Base-by-base conservation (phyloP, 2,797 vertebrate genomes). In the Enteromius fasciolatus region DNA sequence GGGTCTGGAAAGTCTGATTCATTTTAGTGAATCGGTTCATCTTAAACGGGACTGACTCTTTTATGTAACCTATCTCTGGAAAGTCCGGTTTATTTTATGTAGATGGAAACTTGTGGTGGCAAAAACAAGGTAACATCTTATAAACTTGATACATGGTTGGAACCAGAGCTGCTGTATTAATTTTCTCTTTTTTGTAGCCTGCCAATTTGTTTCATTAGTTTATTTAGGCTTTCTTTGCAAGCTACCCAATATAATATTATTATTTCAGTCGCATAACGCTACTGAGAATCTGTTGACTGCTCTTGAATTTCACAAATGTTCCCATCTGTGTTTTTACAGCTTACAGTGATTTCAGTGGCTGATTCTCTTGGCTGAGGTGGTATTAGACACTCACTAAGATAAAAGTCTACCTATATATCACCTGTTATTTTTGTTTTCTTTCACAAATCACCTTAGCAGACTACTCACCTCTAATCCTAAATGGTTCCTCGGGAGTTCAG, bases 251-350 rank as follows among this genome's bases (percentile, higher is more conserved):
- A 61, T 61, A 4, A 76, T 28, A 25, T 28, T 44, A 59, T 76
- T 28, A 76, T 76, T 76, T 28, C n/a, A 76, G n/a, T 76, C 54
- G 25, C 23, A 61, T 61, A 59, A 76, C 1, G 5, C 36, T 61
- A 76, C 15, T 61, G 23, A 28, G 54, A 63, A 63, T 63, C 57
- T 31, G 8, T 46, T 41, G 36, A 41, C 74, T 67, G 12, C 63
- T 68, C 48, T 39, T 50, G n/a, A 69, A 39, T 41, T 66, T 57
- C 64, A 41, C n/a, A 79, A 76, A 63, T 76, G 57, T 59, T 76
- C 57, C 74, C 77, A 79, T 79, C 77, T 79, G 77, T 76, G 76
- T 66, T 78, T 66, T 78, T 15, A 78, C 63, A 67, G 46, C 44
- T 78, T 52, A 66, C 12, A 69, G 50, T 57, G 66, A 70, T 39